Conservation (phyloP, 2,113 vertebrate species). For the Trochalopteron elliotii region DNA sequence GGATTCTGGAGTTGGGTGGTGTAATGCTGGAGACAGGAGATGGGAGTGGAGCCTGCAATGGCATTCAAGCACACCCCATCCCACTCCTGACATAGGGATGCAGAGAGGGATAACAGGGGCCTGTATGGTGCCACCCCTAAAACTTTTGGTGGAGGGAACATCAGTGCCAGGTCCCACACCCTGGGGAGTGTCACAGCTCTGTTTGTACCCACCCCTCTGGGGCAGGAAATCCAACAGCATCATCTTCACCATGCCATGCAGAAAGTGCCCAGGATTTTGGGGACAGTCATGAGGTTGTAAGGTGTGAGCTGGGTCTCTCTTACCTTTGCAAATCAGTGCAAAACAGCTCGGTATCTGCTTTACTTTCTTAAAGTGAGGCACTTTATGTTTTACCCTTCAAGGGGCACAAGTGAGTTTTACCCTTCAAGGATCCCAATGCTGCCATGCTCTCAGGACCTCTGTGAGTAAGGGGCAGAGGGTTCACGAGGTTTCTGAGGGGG, state of each 20-base stretch:
- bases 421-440: not conserved
- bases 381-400: not conserved
- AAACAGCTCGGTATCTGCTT: not conserved
- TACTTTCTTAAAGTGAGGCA: not conserved
- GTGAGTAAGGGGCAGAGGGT: not conserved
- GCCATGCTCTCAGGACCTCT: not conserved
- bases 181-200: accelerated
- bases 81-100: not conserved
- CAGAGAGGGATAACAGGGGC: not conserved
- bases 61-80: too few species aligned
- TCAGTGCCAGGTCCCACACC: not conserved
- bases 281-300: not conserved
- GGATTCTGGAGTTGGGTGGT: not conserved
- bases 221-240: not conserved
- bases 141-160: not conserved
- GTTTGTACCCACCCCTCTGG: not conserved
- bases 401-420: not conserved
- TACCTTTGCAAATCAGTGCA: not conserved
- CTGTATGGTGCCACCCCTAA: not conserved
- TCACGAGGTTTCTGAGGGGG: not conserved
- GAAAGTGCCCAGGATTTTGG: not conserved
- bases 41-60: not conserved
- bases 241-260: accelerated
- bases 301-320: not conserved
- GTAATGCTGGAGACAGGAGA: not conserved